Evolutionary conservation across 1,140 invertebrate species (phyloP), one percentile per base, ranked within the genome.

Genomic region (Drosophila mojavensis): DNA sequence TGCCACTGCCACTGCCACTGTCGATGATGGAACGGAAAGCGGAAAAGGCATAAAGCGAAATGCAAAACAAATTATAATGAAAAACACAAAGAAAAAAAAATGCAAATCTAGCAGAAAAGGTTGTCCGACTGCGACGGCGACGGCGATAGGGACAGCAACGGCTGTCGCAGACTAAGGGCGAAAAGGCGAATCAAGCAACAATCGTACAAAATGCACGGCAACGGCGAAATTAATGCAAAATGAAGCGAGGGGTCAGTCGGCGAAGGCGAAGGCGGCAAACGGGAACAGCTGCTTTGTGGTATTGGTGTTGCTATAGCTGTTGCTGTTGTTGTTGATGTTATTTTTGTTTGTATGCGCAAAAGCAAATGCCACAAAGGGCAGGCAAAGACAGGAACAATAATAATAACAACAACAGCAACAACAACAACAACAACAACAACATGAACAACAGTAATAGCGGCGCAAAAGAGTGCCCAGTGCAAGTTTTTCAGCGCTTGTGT

Each of bases 71-170:
- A 75, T 62, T 70, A 69, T 69, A 70, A 58, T 45, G 30, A 75
- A 70, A 50, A 53, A 59, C 59, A 24, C 20, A 24, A 24, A 24
- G 20, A 24, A 24, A 24, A 20, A 20, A 67, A 70, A 63, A 75
- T 75, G 72, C 67, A 75, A 70, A 70, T 70, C 59, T 71, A 64
- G 71, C 71, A 60, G 28, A 63, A 69, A 75, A 75, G 60, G 54
- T 75, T 64, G 59, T 36, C 65, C 43, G 61, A 74, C 61, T 53
- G 10, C 24, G 1, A n/a, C 47, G 45, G 63, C 26, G 20, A 24
- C 20, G 20, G 20, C 20, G 20, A 20, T 15, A 30, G 43, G 41
- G 55, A 13, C 33, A 5, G 11, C 41, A 55, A 11, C 47, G 50
- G 63, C 26, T 20, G 58, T 28, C 45, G 26, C 43, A 45, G n/a